Evolutionary conservation across 2,888 invertebrate species (phyloP).

Genomic region (Endomychus coccineus): DNA sequence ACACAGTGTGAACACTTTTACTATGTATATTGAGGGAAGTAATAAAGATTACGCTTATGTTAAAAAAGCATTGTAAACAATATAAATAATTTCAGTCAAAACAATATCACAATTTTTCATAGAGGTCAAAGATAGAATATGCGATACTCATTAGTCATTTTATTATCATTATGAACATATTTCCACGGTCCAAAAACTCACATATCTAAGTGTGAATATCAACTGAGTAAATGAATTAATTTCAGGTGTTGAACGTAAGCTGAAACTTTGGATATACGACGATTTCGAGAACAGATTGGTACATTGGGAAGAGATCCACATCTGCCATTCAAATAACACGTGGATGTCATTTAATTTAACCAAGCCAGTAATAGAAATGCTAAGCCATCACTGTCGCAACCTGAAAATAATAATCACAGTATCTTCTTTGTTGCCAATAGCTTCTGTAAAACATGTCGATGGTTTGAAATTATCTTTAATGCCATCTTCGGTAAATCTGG

Average conservation of each 20-base stretch:
- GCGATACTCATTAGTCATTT: no score
- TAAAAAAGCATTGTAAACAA: no score
- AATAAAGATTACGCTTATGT: no score
- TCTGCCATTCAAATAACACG: constrained; percentile 37
- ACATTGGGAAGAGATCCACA: constrained; percentile 29
- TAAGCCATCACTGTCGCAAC: constrained; percentile 23
- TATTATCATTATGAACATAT: no score
- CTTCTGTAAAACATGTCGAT: constrained; percentile 6
- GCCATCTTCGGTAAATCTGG: constrained; percentile 35
- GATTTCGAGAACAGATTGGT: constrained; percentile 28
- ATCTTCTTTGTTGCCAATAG: constrained; percentile 22
- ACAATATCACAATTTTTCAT: no score
- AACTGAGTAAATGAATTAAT: no score
- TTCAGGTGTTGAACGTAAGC: constrained; percentile 29
- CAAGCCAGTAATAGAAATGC: constrained; percentile 28
- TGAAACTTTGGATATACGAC: constrained; percentile 34
- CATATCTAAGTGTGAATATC: no score
- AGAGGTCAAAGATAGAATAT: no score
- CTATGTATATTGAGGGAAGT: no score
- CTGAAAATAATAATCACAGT: constrained; percentile 36
- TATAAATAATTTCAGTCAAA: no score
- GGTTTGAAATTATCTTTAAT: constrained; percentile 36
- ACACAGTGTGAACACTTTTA: no score
- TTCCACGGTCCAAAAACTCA: no score
- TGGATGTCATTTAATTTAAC: constrained; percentile 41